Evolutionary conservation across 1,140 invertebrate species (phyloP), one percentile per base, ranked within the genome.

Genomic region (Penaeus chinensis): DNA sequence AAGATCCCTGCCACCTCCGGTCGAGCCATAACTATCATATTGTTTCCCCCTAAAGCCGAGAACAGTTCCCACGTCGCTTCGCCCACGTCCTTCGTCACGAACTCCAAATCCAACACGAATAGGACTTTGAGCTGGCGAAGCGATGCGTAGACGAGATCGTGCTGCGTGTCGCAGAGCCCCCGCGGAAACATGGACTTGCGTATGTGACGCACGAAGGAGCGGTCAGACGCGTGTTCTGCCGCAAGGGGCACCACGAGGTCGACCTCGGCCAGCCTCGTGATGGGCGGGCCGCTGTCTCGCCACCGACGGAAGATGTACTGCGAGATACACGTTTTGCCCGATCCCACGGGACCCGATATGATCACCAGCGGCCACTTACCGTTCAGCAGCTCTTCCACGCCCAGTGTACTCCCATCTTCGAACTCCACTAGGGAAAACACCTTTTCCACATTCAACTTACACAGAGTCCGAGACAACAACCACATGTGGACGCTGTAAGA

Each of bases 261-360:
- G 20, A 85, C 82, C 62, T 86, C n/a, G 60, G 24, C 20, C 60
- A 82, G 42, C 24, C 62, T 66, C n/a, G 19, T n/a, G 62, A 83
- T n/a, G 37, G 62, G 22, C 16, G 66, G 60, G 32, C 24, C 18
- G 66, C 61, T 61, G 42, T 22, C 62, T 19, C 81, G 42, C 80
- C 76, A 89, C 32, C 78, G 61, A 60, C 82, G 42, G 42, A 83
- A 69, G 1, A 89, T 10, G 66, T 86, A 81, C 24, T 86, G 84
- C 47, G 63, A 66, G n/a, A 89, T 27, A n/a, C 81, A 66, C 19
- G 84, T 86, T 82, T 89, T 89, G 1, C 88, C 88, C 60, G 88
- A 86, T 20, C 85, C 89, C 60, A 81, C 32, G 5, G 85, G 86
- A 11, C 83, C 89, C 8, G 88, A 63, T 11, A 84, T 32, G 8